phyloP scores from a whole-genome alignment of 2,797 vertebrate species.

The Buceros bicornis region DNA sequence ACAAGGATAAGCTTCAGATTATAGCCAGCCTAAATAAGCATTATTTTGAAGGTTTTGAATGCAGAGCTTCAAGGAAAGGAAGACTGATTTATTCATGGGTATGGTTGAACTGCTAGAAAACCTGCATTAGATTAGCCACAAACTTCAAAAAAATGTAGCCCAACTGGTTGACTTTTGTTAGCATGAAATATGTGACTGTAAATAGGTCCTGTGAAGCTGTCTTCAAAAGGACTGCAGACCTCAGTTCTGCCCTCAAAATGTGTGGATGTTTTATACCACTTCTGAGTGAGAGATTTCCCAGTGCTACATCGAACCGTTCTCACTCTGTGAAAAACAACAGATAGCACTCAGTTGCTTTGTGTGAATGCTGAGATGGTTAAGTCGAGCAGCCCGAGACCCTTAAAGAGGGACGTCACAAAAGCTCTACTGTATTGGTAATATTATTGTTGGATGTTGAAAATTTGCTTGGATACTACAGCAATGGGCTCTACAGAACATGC shows the following conservation, averaged over 20 bases:
- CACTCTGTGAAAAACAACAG: neutral
- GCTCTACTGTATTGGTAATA: neutral
- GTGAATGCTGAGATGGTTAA: neutral
- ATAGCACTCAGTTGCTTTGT: neutral
- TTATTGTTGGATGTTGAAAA: conserved; percentile 48
- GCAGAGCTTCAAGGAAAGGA: neutral
- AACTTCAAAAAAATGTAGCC: neutral
- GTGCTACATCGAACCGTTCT: neutral
- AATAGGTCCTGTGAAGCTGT: neutral
- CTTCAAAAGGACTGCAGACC: neutral
- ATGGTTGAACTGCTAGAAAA: neutral
- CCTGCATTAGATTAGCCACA: neutral
- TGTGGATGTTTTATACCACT: neutral
- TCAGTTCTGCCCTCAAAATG: neutral
- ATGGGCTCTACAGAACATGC: neutral
- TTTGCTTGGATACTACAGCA: conserved; percentile 48
- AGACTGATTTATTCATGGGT: neutral
- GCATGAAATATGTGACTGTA: neutral
- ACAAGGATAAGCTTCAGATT: neutral
- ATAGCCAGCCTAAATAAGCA: neutral
- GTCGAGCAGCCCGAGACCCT: neutral
- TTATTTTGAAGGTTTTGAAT: neutral
- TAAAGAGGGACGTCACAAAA: neutral
- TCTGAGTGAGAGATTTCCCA: neutral
- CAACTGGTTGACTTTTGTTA: neutral